phyloP scores from a whole-genome alignment of 1,140 invertebrate species.

The Zelostemma sp. region DNA sequence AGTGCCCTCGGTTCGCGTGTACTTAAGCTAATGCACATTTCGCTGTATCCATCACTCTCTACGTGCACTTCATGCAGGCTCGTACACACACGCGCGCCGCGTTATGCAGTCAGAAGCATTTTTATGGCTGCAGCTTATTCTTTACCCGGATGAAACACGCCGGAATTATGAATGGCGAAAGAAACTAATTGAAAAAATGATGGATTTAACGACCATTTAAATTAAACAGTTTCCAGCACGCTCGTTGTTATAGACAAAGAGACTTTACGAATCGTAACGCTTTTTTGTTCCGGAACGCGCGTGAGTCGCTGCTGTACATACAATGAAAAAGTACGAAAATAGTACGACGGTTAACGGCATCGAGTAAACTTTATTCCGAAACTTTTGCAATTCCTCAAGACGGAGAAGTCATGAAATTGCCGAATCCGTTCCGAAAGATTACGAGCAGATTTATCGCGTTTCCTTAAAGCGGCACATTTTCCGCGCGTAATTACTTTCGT shows the following conservation, averaged over 20 bases:
- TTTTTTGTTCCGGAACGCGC: too few relatives aligned
- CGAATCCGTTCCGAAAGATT: too few relatives aligned
- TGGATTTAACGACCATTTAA: neutral
- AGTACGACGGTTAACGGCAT: neutral
- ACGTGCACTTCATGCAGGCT: neutral
- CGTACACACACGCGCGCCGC: neutral
- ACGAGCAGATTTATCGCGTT: too few relatives aligned
- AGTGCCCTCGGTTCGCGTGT: neutral
- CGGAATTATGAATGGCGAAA: neutral
- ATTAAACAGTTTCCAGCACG: too few relatives aligned
- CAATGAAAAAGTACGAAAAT: neutral
- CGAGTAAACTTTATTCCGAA: slow-evolving; percentile 1
- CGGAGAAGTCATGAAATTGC: too few relatives aligned
- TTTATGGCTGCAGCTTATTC: slow-evolving; percentile 2
- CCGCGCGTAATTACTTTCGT: neutral
- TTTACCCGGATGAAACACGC: slow-evolving; percentile 1
- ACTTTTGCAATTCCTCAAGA: too few relatives aligned
- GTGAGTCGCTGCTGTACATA: too few relatives aligned
- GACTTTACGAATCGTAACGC: too few relatives aligned
- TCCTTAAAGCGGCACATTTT: neutral
- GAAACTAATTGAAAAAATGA: neutral
- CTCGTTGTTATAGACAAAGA: too few relatives aligned
- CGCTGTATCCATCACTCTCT: slow-evolving; percentile 4
- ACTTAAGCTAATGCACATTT: slow-evolving; percentile 11
- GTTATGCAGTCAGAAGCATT: neutral